phyloP scores from a whole-genome alignment of 2,888 invertebrate genomes.

The Phyllotreta striolata region DNA sequence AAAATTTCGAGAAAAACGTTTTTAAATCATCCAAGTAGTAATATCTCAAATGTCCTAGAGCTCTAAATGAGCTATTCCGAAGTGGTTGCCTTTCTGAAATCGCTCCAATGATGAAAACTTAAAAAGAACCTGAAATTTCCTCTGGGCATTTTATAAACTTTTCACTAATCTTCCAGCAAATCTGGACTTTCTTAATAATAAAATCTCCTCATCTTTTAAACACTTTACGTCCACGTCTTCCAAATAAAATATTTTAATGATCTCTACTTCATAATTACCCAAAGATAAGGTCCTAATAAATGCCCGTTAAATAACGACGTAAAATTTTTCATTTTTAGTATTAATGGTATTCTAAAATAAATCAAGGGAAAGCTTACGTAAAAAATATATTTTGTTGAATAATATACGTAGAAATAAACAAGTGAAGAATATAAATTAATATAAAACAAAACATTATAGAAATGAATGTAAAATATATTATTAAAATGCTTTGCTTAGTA shows the following conservation, averaged over 20 bases:
- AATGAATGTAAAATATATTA: background rate
- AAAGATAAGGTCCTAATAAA: constrained; percentile 42
- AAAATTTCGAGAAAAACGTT: constrained; percentile 5
- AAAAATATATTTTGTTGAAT: no score
- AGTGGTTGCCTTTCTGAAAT: constrained; percentile 47
- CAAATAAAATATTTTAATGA: constrained; percentile 49
- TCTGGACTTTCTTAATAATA: constrained; percentile 55
- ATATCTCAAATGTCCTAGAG: constrained; percentile 13
- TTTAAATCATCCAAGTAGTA: constrained; percentile 7
- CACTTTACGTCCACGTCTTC: constrained; percentile 45
- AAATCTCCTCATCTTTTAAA: constrained; percentile 50
- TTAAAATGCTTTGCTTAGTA: no score
- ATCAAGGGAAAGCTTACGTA: no score
- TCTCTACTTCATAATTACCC: constrained; percentile 41
- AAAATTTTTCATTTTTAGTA: constrained; percentile 35
- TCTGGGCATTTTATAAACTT: constrained; percentile 55
- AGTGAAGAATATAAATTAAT: constrained; percentile 26
- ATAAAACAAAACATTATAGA: background rate
- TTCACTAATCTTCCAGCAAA: constrained; percentile 55
- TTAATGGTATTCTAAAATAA: background rate
- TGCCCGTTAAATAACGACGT: constrained; percentile 38
- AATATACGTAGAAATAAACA: no score
- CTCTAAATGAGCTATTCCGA: constrained; percentile 17
- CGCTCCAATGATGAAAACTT: constrained; percentile 52
- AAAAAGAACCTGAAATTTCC: constrained; percentile 48